Conservation (phyloP, 2,888 invertebrate species). For the Sminthurides aquaticus region DNA sequence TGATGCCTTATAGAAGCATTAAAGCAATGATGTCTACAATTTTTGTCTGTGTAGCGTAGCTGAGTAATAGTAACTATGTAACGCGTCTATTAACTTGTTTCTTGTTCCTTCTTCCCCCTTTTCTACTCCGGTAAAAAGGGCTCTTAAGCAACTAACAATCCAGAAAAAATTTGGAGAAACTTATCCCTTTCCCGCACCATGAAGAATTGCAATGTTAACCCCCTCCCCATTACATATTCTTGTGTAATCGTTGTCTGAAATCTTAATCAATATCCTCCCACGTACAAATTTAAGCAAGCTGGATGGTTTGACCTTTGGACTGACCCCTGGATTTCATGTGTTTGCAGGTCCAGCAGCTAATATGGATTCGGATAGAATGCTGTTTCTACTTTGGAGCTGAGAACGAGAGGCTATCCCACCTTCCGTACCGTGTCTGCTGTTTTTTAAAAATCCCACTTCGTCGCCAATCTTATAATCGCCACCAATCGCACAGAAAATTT, state of each 20-base stretch:
- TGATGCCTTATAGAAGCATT: too few species aligned
- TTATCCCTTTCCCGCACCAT: neutral
- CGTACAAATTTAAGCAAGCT: neutral
- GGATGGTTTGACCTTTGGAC: neutral
- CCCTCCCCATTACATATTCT: neutral
- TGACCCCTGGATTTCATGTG: slow-evolving; percentile 5
- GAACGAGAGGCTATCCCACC: neutral
- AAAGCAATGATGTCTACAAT: too few species aligned
- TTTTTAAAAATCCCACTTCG: too few species aligned
- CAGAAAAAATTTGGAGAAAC: neutral
- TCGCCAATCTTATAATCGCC: too few species aligned
- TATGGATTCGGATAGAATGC: slow-evolving; percentile 30
- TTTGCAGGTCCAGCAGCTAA: slow-evolving; percentile 24
- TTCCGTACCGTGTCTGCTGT: too few species aligned
- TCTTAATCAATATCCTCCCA: neutral
- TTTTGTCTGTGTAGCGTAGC: too few species aligned
- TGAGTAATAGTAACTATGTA: too few species aligned
- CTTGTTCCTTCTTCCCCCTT: too few species aligned
- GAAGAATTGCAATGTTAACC: neutral
- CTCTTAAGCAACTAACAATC: too few species aligned
- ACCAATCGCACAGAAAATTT: too few species aligned
- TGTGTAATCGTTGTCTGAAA: neutral
- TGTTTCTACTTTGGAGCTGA: slow-evolving; percentile 32
- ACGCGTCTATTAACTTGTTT: too few species aligned
- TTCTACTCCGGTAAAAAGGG: too few species aligned